phyloP scores from a whole-genome alignment of 37 sponge, comb jelly and placozoan genomes.

The Tethya wilhelma region DNA sequence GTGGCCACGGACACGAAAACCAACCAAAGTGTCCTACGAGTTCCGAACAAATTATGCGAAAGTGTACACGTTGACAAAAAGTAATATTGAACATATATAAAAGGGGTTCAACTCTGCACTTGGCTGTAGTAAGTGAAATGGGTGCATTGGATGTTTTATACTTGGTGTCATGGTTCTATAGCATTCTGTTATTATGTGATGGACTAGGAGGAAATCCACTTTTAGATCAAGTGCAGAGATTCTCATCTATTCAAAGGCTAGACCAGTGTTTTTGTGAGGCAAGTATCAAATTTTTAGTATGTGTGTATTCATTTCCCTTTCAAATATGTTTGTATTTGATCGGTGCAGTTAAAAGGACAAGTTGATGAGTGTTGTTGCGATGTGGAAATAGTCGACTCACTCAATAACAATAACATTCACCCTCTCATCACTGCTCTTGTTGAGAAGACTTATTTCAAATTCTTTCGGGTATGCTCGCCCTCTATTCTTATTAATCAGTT shows the following conservation, averaged over 20 bases:
- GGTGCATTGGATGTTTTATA: no score
- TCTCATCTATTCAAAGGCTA: conserved; percentile 25
- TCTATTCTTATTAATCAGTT: background rate
- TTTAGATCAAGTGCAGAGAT: background rate
- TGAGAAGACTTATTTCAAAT: conserved; percentile 79
- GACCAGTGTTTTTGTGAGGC: conserved; percentile 84
- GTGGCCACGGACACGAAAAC: background rate
- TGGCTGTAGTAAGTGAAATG: no score
- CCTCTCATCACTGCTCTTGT: conserved; percentile 69
- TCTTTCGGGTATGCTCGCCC: conserved; percentile 64
- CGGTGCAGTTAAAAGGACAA: conserved; percentile 72
- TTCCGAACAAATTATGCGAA: no score
- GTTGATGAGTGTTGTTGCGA: conserved; percentile 94
- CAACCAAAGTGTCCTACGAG: no score
- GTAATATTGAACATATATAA: no score
- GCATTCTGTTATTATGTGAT: no score
- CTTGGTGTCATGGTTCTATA: no score
- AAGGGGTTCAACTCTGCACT: no score
- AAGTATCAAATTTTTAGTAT: background rate
- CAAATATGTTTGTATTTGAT: background rate
- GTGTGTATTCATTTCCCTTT: background rate
- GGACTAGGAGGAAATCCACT: no score
- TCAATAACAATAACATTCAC: conserved; percentile 70
- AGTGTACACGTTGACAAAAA: no score
- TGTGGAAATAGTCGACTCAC: conserved; percentile 83